Evolutionary conservation across 2,797 vertebrate genomes (phyloP).

Genomic region (Lutjanus campechanus): DNA sequence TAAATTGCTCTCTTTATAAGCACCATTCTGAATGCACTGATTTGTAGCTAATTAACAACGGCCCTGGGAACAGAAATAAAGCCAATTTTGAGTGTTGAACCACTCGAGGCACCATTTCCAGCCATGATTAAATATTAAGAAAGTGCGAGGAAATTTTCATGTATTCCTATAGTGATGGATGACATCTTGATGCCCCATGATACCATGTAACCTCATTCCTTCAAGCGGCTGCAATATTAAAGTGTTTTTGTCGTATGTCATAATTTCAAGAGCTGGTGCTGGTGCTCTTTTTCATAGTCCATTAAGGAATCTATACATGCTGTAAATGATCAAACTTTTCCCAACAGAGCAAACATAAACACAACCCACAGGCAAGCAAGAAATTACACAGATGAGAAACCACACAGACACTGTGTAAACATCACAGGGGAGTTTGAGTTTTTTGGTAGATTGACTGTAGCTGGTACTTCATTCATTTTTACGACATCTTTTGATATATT

Average conservation of each 20-base stretch:
- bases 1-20: background rate
- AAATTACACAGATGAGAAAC: too few species aligned
- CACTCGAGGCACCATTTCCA: background rate
- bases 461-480: too few species aligned
- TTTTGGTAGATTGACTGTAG: too few species aligned
- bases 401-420: too few species aligned
- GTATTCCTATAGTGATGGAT: background rate
- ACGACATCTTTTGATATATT: too few species aligned
- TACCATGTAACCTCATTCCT: background rate
- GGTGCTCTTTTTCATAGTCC: background rate
- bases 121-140: background rate
- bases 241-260: background rate
- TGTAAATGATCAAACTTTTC: too few species aligned
- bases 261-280: background rate
- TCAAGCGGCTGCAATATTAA: background rate
- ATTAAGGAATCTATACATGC: too few species aligned
- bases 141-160: background rate
- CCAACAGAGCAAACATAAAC: too few species aligned
- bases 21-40: background rate
- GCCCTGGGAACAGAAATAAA: background rate
- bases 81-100: background rate
- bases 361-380: too few species aligned
- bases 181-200: background rate
- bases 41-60: conserved; percentile 1
- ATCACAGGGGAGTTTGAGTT: too few species aligned